Evolutionary conservation across 2,113 vertebrate species (phyloP).

Genomic region (Takifugu flavidus): DNA sequence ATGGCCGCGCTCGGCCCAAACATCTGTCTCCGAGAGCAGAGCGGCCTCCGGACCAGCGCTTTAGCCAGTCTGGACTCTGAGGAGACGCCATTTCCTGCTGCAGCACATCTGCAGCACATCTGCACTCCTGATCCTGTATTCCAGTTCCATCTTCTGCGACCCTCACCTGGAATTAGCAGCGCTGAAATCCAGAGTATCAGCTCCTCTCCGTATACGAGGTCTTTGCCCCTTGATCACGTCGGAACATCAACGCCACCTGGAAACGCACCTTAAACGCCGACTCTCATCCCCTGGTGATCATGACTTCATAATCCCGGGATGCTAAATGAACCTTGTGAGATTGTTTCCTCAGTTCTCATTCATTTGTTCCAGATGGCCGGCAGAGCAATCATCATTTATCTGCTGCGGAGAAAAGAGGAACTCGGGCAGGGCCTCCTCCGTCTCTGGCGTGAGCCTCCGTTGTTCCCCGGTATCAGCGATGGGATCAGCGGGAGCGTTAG

Average conservation of each 20-base stretch:
- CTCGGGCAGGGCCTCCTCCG: background rate
- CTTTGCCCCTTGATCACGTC: background rate
- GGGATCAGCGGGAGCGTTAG: too few species aligned
- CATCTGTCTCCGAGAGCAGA: slow-evolving; percentile 62
- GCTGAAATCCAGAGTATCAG: too few species aligned
- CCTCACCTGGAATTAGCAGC: too few species aligned
- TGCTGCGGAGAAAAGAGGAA: background rate
- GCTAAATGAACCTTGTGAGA: background rate
- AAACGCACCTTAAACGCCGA: background rate
- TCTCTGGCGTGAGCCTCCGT: background rate
- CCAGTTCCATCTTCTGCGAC: too few species aligned
- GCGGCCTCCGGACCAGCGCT: slow-evolving; percentile 38
- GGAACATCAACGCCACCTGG: background rate
- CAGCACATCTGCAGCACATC: slow-evolving; percentile 1
- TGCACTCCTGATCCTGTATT: background rate
- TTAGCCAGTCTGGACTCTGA: slow-evolving; percentile 26
- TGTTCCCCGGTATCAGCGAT: background rate
- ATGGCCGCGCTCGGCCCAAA: slow-evolving; percentile 36
- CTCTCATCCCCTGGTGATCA: background rate
- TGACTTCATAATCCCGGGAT: background rate
- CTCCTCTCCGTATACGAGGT: background rate
- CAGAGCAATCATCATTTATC: background rate
- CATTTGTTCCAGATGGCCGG: background rate
- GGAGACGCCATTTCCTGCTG: slow-evolving; percentile 18
- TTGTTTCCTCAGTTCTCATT: background rate